Conservation (phyloP, 2,113 vertebrate genomes). For the Chamaea fasciata region DNA sequence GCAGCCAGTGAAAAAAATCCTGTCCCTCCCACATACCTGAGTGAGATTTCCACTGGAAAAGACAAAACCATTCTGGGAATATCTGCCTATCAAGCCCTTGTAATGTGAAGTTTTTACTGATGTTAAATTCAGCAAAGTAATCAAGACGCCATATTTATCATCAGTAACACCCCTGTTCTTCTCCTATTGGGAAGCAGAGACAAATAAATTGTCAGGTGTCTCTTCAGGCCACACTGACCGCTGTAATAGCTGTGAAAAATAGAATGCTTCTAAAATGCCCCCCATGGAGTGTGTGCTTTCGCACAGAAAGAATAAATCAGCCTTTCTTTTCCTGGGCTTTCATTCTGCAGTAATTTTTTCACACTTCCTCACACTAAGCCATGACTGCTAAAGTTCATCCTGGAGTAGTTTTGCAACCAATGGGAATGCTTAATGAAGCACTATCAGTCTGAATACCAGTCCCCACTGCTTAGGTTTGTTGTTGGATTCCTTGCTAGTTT, state of each 20-base stretch:
- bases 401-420: not conserved
- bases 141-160: not conserved
- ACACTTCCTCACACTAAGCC: not conserved
- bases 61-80: not conserved
- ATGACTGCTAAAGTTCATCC: not conserved
- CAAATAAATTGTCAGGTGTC: not conserved
- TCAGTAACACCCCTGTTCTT: not conserved
- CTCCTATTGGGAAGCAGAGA: not conserved
- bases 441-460: not conserved
- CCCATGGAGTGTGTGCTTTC: not conserved
- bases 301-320: not conserved
- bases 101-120: not conserved
- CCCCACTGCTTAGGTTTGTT: not conserved
- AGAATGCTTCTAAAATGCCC: not conserved
- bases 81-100: not conserved
- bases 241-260: not conserved
- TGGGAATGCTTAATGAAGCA: not conserved
- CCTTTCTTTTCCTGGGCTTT: not conserved
- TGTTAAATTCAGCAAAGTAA: not conserved
- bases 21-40: not conserved
- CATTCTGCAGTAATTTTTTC: not conserved
- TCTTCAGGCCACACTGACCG: fast-evolving
- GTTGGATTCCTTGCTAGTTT: not conserved
- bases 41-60: not conserved
- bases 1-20: not conserved